phyloP scores from a whole-genome alignment of 2,797 vertebrate species.

The Silurus lanzhouensis region DNA sequence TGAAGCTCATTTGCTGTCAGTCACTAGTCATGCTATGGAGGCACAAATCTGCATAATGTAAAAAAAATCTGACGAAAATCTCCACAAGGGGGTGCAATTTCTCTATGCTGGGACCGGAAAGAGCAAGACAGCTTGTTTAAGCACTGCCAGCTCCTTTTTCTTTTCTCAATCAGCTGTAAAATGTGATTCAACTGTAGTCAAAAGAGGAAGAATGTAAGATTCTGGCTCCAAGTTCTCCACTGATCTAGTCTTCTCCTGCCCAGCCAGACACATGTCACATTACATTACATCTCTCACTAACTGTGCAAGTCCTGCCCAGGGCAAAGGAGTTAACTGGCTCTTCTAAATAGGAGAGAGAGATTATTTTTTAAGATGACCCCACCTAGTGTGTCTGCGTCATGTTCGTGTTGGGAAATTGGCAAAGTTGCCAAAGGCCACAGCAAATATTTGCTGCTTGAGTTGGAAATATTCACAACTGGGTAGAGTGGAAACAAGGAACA shows the following conservation, averaged over 20 bases:
- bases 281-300: conserved; percentile 65
- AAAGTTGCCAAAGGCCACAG: conserved; percentile 71
- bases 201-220: conserved; percentile 44
- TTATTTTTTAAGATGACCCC: conserved; percentile 55
- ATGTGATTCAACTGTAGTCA: conserved; percentile 39
- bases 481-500: conserved; percentile 39
- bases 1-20: conserved; percentile 44
- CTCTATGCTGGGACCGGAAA: neutral
- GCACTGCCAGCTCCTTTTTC: conserved; percentile 27
- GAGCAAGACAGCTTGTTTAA: conserved; percentile 20
- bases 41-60: conserved; percentile 40
- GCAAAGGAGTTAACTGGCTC: conserved; percentile 48
- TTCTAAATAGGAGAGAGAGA: conserved; percentile 9
- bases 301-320: conserved; percentile 54
- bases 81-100: conserved; percentile 40
- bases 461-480: conserved; percentile 57
- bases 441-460: conserved; percentile 72
- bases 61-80: conserved; percentile 48
- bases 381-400: conserved; percentile 65
- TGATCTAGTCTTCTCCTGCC: conserved; percentile 41
- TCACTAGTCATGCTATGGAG: conserved; percentile 42
- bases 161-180: conserved; percentile 38
- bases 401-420: conserved; percentile 71
- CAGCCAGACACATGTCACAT: conserved; percentile 67
- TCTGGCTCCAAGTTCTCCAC: conserved; percentile 29